Percentiles rank a stretch among this genome's conserved stretches.
These are phyloP conservation scores for Nesospiza acunhae DNA, from an alignment of 2,113 vertebrate genomes.

Conservation along the genomic window DNA sequence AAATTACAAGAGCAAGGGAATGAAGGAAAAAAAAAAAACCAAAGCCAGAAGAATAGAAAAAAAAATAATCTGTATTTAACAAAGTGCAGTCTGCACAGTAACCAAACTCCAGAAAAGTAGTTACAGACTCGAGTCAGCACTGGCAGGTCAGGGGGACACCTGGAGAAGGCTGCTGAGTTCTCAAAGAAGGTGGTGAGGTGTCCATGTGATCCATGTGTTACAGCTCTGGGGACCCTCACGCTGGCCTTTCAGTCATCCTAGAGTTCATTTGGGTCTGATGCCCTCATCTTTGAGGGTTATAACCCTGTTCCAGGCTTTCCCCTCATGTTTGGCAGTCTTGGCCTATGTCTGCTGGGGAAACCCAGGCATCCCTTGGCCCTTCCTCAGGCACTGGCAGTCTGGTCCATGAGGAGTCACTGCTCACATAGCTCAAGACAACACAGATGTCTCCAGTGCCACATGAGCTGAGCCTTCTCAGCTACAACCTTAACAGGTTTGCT, in stretches of 20 bases:
- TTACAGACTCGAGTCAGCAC: accelerated
- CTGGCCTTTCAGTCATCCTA: accelerated
- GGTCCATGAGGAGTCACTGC: not conserved
- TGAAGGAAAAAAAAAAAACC: not conserved
- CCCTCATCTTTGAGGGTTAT: not conserved
- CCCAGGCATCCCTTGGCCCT: not conserved
- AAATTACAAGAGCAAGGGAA: not conserved
- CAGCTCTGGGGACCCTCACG: not conserved
- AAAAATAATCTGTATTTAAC: not conserved
- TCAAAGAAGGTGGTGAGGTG: not conserved
- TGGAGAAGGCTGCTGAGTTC: not conserved
- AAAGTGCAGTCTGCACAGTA: not conserved
- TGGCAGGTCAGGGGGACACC: not conserved
- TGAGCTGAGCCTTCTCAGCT: not conserved
- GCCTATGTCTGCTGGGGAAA: not conserved
- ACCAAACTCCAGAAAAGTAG: not conserved
- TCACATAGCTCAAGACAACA: accelerated
- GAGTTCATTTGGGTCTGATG: not conserved
- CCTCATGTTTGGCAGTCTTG: not conserved
- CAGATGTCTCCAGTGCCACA: accelerated
- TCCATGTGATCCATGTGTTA: accelerated
- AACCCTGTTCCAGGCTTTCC: not conserved
- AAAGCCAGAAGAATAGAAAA: not conserved
- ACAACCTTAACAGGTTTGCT: not conserved
- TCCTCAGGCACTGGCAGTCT: not conserved